Conservation (phyloP, 2,888 invertebrate species). For the Candidula unifasciata region DNA sequence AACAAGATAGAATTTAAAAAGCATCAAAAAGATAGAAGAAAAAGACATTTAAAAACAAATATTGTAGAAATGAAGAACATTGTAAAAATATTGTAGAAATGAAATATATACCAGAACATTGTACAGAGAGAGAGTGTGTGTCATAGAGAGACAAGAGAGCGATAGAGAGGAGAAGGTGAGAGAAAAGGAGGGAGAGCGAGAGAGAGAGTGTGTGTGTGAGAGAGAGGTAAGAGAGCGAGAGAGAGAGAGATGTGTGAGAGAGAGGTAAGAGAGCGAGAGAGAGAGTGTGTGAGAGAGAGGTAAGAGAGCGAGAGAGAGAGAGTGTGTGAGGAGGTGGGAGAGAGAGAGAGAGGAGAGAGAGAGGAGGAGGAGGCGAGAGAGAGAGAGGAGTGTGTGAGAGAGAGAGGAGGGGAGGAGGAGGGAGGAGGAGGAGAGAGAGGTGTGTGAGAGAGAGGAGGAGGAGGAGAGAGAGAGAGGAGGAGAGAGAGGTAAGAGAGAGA, state of each 20-base stretch:
- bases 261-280: too few relatives aligned
- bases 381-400: constrained; percentile 18
- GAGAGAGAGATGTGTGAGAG: not conserved
- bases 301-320: not conserved
- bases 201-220: not conserved
- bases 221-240: not conserved
- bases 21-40: too few relatives aligned
- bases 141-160: not conserved
- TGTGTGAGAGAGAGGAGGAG: not conserved
- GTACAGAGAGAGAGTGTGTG: too few relatives aligned
- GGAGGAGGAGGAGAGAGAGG: not conserved
- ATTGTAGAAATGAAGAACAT: too few relatives aligned
- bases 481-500: not conserved
- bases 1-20: too few relatives aligned
- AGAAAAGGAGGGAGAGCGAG: constrained; percentile 6
- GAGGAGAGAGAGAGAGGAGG: not conserved
- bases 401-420: not conserved
- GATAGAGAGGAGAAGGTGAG: not conserved
- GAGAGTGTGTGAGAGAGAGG: not conserved
- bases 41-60: too few relatives aligned
- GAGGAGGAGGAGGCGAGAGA: not conserved
- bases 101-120: too few relatives aligned
- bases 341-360: too few relatives aligned
- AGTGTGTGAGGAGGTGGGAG: not conserved
- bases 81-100: too few relatives aligned